Conservation (phyloP, 2,797 vertebrate genomes). For the Poecile montanus region DNA sequence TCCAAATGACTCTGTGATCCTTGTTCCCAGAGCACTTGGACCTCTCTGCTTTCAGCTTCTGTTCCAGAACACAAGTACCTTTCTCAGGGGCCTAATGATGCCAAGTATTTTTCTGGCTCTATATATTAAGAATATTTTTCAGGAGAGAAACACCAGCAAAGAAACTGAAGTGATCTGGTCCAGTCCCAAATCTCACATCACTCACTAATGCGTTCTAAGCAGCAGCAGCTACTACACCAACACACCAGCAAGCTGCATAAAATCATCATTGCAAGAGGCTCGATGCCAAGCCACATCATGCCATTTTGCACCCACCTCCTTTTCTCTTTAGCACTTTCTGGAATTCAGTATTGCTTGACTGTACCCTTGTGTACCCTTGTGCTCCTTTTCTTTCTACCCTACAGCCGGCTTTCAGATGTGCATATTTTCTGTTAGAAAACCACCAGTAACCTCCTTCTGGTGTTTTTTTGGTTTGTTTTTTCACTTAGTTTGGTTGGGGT, state of each 20-base stretch:
- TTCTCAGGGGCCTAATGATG: not conserved
- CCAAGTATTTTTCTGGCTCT: not conserved
- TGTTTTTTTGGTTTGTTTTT: not conserved
- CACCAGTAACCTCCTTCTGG: not conserved
- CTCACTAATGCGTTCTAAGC: not conserved
- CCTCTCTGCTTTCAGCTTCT: not conserved
- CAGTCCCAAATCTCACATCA: not conserved
- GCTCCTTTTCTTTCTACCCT: not conserved
- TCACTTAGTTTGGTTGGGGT: not conserved
- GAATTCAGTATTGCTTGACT: not conserved
- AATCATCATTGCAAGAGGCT: not conserved
- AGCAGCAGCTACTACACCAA: not conserved
- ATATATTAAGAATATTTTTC: not conserved
- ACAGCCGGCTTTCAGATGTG: rapidly evolving
- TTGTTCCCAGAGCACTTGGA: not conserved
- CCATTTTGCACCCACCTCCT: not conserved
- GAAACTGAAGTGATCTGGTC: not conserved
- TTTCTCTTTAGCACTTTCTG: not conserved
- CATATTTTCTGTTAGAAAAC: not conserved
- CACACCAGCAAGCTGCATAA: not conserved
- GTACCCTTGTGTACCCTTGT: not conserved
- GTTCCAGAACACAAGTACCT: not conserved
- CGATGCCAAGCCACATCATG: not conserved
- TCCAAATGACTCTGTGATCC: not conserved
- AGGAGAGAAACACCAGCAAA: not conserved